A percentile compares a stretch with the other conserved stretches of the same genome.
Conservation (phyloP, 2,888 invertebrate species). For the Ochropacha duplaris region DNA sequence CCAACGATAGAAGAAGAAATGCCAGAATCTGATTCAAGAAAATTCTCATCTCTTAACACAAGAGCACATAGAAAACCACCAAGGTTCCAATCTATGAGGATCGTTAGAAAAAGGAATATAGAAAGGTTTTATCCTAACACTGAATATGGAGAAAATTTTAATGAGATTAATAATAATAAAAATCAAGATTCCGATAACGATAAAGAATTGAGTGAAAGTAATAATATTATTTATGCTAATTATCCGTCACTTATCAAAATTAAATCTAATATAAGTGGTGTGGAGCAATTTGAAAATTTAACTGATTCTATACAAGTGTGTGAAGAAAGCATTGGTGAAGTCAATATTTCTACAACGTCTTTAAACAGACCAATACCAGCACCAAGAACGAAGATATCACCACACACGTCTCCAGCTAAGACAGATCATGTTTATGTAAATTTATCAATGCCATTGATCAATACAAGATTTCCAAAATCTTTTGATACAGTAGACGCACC, state of each 20-base stretch:
- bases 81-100: conserved; percentile 77
- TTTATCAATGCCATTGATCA: conserved; percentile 78
- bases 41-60: conserved; percentile 74
- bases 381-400: conserved; percentile 77
- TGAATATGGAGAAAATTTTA: conserved; percentile 74
- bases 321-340: conserved; percentile 66
- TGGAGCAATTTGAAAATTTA: conserved; percentile 84
- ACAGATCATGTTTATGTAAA: conserved; percentile 83
- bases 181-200: conserved; percentile 46
- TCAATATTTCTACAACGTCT: conserved; percentile 68
- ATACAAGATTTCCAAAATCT: conserved; percentile 52
- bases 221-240: conserved; percentile 69
- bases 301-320: conserved; percentile 87
- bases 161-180: conserved; percentile 75
- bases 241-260: conserved; percentile 64
- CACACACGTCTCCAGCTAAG: conserved; percentile 62
- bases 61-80: conserved; percentile 61
- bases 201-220: conserved; percentile 43
- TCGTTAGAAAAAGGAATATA: conserved; percentile 71
- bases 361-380: conserved; percentile 83
- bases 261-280: conserved; percentile 66
- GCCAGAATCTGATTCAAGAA: conserved; percentile 56
- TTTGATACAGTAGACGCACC: conserved; percentile 65
- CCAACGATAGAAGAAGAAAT: conserved; percentile 69
- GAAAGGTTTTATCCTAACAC: conserved; percentile 79